A percentile compares a stretch with the other conserved stretches of the same genome.
These are phyloP conservation scores for Geodia barretti DNA, from an alignment of 37 sponge, comb jelly and placozoan species.

Conservation along the genomic window DNA sequence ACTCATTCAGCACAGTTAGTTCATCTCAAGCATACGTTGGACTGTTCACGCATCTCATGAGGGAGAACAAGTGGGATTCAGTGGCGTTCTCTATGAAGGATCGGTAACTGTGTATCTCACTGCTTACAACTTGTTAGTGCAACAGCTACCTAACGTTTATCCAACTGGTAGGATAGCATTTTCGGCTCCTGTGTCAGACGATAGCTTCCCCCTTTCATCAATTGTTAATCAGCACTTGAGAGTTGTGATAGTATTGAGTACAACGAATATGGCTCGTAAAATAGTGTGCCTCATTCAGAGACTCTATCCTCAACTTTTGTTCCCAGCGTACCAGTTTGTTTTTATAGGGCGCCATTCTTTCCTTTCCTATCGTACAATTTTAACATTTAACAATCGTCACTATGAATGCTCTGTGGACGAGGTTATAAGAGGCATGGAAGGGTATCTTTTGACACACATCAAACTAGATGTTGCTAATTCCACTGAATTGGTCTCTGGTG, in stretches of 20 bases:
- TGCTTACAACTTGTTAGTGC: neutral
- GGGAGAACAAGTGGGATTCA: neutral
- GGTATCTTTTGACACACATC: neutral
- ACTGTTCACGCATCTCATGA: neutral
- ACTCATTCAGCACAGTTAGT: slow-evolving; percentile 18
- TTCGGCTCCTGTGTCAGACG: neutral
- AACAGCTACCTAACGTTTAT: neutral
- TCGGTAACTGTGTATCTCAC: neutral
- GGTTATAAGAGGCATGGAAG: neutral
- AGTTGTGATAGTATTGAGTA: neutral
- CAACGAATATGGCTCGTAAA: neutral
- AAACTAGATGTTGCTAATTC: neutral
- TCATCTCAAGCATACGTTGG: slow-evolving; percentile 4
- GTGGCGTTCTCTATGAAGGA: slow-evolving; percentile 15
- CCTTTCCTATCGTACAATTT: slow-evolving; percentile 10
- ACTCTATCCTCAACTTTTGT: too few species aligned
- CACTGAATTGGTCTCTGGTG: neutral
- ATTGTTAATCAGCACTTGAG: neutral
- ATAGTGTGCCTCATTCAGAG: too few species aligned
- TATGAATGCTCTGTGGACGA: neutral
- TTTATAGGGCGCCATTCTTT: neutral
- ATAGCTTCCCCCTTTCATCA: neutral
- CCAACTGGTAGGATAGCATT: neutral
- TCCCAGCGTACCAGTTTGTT: slow-evolving; percentile 10
- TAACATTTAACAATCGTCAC: neutral